phyloP scores from a whole-genome alignment of 2,113 vertebrate genomes.

The Condylura cristata region DNA sequence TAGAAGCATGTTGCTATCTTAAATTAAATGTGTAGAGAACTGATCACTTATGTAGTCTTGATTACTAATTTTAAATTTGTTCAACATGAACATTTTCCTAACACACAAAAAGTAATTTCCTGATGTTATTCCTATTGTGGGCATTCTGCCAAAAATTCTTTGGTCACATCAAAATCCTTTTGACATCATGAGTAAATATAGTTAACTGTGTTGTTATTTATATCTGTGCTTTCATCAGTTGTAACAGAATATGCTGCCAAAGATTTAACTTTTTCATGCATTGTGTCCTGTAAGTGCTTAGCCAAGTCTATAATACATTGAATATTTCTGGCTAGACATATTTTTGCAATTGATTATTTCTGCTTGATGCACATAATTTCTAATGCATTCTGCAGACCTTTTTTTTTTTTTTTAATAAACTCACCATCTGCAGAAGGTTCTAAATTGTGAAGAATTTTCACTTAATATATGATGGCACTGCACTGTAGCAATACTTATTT shows the following conservation, averaged over 20 bases:
- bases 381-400: neutral
- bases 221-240: conserved; percentile 63
- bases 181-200: conserved; percentile 65
- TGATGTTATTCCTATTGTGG: conserved; percentile 55
- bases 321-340: conserved; percentile 21
- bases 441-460: conserved; percentile 37
- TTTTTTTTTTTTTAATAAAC: neutral
- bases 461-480: neutral
- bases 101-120: conserved; percentile 59
- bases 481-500: neutral
- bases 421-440: neutral
- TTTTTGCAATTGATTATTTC: conserved; percentile 56
- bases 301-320: neutral
- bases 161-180: conserved; percentile 56
- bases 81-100: conserved; percentile 39
- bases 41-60: neutral
- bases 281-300: conserved; percentile 9
- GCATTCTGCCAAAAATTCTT: conserved; percentile 41
- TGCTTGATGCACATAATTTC: conserved; percentile 50
- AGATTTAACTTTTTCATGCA: conserved; percentile 59
- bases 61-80: conserved; percentile 51
- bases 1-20: neutral
- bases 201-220: conserved; percentile 68
- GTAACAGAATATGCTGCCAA: conserved; percentile 53
- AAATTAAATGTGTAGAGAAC: neutral